Percentiles rank a stretch among this genome's conserved stretches.
Conservation (phyloP, 2,888 invertebrate genomes). For the Drosophila kuntzei region DNA sequence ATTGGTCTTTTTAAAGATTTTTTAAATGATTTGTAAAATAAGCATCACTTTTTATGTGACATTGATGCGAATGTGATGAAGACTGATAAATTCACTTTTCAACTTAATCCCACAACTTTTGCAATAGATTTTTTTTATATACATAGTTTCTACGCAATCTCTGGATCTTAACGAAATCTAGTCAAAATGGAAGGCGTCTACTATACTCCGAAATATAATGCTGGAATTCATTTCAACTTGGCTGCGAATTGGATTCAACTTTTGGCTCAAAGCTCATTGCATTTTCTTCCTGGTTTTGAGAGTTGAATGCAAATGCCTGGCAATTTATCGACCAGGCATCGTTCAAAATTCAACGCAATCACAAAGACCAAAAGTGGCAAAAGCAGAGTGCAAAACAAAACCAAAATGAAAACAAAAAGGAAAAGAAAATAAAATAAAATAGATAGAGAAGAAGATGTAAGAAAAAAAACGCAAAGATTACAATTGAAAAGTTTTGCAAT, state of each 20-base stretch:
- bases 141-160: neutral
- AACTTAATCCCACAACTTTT: conserved; percentile 9
- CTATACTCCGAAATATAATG: neutral
- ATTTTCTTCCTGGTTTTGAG: conserved; percentile 10
- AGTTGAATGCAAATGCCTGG: conserved; percentile 62
- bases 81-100: conserved; percentile 1
- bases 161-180: neutral
- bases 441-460: conserved; percentile 9
- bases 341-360: conserved; percentile 79
- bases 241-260: conserved; percentile 4
- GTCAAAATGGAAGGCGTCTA: neutral
- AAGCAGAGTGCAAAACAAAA: conserved; percentile 13
- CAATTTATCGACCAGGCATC: conserved; percentile 68
- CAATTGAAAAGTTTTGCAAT: conserved; percentile 81
- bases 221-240: conserved; percentile 2
- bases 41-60: neutral
- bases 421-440: conserved; percentile 22
- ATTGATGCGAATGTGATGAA: neutral
- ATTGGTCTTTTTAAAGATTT: neutral
- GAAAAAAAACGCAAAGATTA: conserved; percentile 52
- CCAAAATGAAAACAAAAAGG: conserved; percentile 8
- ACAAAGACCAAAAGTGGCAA: conserved; percentile 52
- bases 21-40: conserved; percentile 1
- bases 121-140: neutral
- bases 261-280: conserved; percentile 24